Evolutionary conservation across 2,797 vertebrate species (phyloP), one percentile per base, ranked within the genome.

Genomic region (Melanogrammus aeglefinus): DNA sequence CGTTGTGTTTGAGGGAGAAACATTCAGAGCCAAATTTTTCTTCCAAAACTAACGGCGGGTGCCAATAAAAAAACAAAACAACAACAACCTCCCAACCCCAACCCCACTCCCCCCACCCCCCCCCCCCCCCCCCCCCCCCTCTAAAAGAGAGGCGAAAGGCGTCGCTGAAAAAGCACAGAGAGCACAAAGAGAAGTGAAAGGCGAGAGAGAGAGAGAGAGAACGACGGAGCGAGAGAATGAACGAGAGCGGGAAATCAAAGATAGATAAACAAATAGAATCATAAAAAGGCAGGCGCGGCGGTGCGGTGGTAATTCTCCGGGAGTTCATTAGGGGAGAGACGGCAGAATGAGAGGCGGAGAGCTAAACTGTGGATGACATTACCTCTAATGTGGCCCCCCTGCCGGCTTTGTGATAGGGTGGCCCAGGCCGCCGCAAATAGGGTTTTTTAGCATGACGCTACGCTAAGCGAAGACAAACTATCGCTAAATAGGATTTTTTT

Each of bases 191-290:
- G 18, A 18, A 18, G 47, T 18, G 47, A 21, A 57, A 18, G 47
- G 47, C 47, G 18, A 57, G 4, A 57, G 47, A 57, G 29, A 71
- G 8, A 29, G 14, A 71, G 27, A 71, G 51, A 51, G 47, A 77
- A 73, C 83, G 81, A 76, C 80, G 82, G 93, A 38, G 94, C 93
- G 92, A 89, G 90, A 86, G 79, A 72, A 81, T 80, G 89, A 89
- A 84, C 90, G 89, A 88, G 88, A 77, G 51, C 84, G 87, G 90
- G 89, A 90, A 94, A 93, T 94, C 92, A 92, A 91, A 90, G 89
- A 90, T 89, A 92, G 91, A 94, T 94, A 94, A 94, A 94, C 93
- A 94, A 94, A 95, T 94, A 94, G 92, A 94, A 94, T 93, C 92
- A 93, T 94, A 94, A 94, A 95, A 92, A 91, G 87, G 88, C 91